Conservation (phyloP, 2,888 invertebrate genomes). For the Mimachlamys varia region DNA sequence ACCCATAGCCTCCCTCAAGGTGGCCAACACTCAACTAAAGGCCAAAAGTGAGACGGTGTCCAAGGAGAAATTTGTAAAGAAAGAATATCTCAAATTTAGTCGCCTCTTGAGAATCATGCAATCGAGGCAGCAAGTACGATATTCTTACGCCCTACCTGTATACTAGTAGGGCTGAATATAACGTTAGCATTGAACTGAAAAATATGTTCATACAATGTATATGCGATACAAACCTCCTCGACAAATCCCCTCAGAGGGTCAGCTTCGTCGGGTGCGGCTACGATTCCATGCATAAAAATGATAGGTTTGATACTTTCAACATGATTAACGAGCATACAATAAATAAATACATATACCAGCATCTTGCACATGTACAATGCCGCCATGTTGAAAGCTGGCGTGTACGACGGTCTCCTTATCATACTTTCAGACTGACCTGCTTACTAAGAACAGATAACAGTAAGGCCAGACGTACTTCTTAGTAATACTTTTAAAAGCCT, state of each 20-base stretch:
- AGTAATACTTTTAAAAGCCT: no score
- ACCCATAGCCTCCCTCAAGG: no score
- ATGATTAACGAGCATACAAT: background rate
- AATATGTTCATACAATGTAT: no score
- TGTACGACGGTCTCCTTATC: background rate
- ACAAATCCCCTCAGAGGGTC: conserved; percentile 85
- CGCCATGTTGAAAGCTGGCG: background rate
- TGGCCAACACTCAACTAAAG: no score
- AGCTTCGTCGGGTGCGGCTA: conserved; percentile 91
- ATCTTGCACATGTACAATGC: background rate
- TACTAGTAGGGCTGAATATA: no score
- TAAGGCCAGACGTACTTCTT: background rate
- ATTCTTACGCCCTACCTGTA: no score
- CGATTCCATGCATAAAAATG: conserved; percentile 91
- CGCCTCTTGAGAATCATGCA: no score
- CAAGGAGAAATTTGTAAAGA: no score
- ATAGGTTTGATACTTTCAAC: conserved; percentile 85
- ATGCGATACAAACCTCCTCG: conserved; percentile 49
- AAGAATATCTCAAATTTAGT: no score
- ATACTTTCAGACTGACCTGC: background rate
- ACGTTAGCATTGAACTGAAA: no score
- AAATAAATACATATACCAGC: background rate
- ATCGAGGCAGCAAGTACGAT: no score
- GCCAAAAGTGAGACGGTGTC: no score
- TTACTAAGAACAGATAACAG: background rate